Percentiles rank a stretch among this genome's conserved stretches.
These are phyloP conservation scores for Rhabdomys dilectus DNA, from an alignment of 2,113 vertebrate genomes.

Conservation along the genomic window DNA sequence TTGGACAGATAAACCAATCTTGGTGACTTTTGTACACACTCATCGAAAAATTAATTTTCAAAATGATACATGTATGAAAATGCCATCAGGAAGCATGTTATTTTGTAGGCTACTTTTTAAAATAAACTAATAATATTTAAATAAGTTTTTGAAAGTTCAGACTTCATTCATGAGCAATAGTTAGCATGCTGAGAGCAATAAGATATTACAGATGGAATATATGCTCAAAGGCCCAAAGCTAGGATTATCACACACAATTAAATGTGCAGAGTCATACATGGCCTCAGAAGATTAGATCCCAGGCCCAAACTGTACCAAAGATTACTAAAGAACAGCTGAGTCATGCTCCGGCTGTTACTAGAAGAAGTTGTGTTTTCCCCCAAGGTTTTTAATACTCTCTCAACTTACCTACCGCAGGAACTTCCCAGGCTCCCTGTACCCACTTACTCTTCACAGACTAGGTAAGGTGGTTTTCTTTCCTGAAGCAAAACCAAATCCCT, in stretches of 20 bases:
- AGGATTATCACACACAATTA: not conserved
- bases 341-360: not conserved
- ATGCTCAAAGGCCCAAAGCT: not conserved
- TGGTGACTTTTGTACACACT: too few relatives aligned
- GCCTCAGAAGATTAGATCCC: not conserved
- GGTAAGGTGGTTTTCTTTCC: not conserved
- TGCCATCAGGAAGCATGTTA: not conserved
- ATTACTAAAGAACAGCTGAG: conserved; percentile 3
- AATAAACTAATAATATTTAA: not conserved
- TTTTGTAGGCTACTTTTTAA: not conserved
- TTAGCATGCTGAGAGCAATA: not conserved
- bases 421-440: not conserved
- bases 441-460: not conserved
- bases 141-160: not conserved
- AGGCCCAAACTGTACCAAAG: not conserved
- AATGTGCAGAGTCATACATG: not conserved
- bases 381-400: not conserved
- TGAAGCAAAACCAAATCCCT: not conserved
- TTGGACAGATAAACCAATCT: too few relatives aligned
- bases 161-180: not conserved
- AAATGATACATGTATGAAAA: not conserved
- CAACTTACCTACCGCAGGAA: not conserved
- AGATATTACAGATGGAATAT: not conserved
- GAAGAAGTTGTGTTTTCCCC: not conserved
- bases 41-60: too few relatives aligned